A percentile compares a stretch with the other conserved stretches of the same genome.
Evolutionary conservation across 2,797 vertebrate species (phyloP).

Genomic region (Ispidina lecontei): DNA sequence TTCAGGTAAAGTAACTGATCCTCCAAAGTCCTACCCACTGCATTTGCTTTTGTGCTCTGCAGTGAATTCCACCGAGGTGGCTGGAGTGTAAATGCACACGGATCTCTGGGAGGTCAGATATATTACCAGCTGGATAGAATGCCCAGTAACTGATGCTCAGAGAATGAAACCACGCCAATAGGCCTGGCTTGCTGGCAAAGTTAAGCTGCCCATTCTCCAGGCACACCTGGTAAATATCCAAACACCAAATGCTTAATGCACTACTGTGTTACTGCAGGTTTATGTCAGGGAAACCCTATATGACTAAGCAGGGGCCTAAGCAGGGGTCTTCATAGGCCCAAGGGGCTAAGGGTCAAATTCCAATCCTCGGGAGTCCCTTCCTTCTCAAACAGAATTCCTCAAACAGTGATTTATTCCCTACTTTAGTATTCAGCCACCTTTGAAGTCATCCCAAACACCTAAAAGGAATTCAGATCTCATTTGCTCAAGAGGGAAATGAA

Average conservation of each 20-base stretch:
- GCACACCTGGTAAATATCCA: conserved; percentile 26
- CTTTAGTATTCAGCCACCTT: not conserved
- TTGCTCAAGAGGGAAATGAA: not conserved
- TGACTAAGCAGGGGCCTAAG: not conserved
- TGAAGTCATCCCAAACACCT: not conserved
- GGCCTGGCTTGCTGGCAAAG: not conserved
- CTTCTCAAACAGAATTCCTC: not conserved
- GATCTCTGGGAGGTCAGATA: rapidly evolving
- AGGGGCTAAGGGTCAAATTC: not conserved
- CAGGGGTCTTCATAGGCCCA: not conserved
- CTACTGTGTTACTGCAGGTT: not conserved
- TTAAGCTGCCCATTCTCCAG: not conserved
- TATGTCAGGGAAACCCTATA: not conserved
- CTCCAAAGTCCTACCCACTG: not conserved
- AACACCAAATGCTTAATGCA: not conserved
- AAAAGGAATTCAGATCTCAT: not conserved
- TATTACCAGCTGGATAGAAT: not conserved
- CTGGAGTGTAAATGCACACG: rapidly evolving
- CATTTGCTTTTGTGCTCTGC: not conserved
- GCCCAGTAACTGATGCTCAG: not conserved
- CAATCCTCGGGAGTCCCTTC: not conserved
- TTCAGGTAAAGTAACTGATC: not conserved
- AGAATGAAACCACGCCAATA: not conserved
- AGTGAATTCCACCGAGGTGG: not conserved
- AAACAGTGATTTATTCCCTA: not conserved